Percentiles rank a stretch among this genome's conserved stretches.
phyloP scores from a whole-genome alignment of 2,797 vertebrate species.

The Thunnus albacares region DNA sequence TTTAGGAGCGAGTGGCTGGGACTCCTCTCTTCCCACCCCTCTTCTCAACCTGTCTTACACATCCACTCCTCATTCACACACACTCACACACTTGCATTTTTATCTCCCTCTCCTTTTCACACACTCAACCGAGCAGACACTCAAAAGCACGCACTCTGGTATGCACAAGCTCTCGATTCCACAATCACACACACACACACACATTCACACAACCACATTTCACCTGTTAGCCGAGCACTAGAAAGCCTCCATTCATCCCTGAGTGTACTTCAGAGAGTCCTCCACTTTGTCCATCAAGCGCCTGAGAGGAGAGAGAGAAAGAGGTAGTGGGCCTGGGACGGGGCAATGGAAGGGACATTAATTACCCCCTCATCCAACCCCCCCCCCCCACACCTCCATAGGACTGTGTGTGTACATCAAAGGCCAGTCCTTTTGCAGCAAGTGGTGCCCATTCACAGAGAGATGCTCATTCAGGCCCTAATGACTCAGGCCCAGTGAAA shows the following conservation, averaged over 20 bases:
- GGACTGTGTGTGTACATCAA: conserved; percentile 68
- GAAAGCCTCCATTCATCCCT: conserved; percentile 75
- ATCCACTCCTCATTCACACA: conserved; percentile 13
- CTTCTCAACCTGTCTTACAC: conserved; percentile 53
- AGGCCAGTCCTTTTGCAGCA: conserved; percentile 54
- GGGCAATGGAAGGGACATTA: conserved; percentile 64
- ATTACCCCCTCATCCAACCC: conserved; percentile 60
- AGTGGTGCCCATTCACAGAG: conserved; percentile 65
- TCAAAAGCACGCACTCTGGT: conserved; percentile 57
- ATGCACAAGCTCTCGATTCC: conserved; percentile 61
- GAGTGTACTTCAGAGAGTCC: conserved; percentile 73
- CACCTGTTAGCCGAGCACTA: conserved; percentile 62
- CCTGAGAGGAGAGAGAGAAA: conserved; percentile 61
- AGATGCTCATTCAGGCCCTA: conserved; percentile 73
- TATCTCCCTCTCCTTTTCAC: conserved; percentile 59
- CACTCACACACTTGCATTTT: conserved; percentile 37
- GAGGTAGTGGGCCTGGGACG: conserved; percentile 40
- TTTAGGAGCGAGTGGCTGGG: conserved; percentile 48
- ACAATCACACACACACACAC: conserved; percentile 43
- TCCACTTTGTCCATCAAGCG: conserved; percentile 71
- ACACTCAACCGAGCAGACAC: conserved; percentile 58
- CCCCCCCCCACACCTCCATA: conserved; percentile 30
- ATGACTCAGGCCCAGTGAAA: conserved; percentile 64
- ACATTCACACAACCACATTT: conserved; percentile 61
- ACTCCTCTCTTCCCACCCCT: conserved; percentile 51